These are phyloP conservation scores for Dasypogon diadema DNA, from an alignment of 2,888 invertebrate species.

Conservation along the genomic window DNA sequence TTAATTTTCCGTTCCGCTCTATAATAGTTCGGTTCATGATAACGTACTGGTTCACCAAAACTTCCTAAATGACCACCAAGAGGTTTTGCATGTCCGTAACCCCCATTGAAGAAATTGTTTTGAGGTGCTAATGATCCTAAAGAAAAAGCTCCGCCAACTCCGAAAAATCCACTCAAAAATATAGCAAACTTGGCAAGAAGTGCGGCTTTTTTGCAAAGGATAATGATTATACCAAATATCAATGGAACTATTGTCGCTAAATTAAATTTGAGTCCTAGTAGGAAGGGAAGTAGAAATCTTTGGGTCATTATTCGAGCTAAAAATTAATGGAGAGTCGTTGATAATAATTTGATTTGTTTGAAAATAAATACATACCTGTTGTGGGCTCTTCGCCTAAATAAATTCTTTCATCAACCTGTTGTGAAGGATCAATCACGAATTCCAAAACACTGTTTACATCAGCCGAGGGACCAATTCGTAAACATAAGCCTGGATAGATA, in stretches of 20 bases:
- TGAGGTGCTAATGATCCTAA: constrained; percentile 60
- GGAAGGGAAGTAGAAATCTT: constrained; percentile 80
- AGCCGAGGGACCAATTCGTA: constrained; percentile 80
- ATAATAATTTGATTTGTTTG: background rate
- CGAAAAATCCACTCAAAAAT: constrained; percentile 77
- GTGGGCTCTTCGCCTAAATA: constrained; percentile 64
- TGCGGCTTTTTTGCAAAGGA: constrained; percentile 83
- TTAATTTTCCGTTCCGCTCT: constrained; percentile 63
- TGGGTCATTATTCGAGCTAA: constrained; percentile 79
- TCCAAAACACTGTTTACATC: constrained; percentile 79
- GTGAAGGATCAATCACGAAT: constrained; percentile 76
- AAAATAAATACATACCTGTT: constrained; percentile 64
- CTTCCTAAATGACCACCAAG: constrained; percentile 49
- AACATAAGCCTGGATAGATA: constrained; percentile 80
- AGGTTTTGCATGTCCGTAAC: constrained; percentile 53
- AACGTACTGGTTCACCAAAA: constrained; percentile 3
- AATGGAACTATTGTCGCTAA: constrained; percentile 80
- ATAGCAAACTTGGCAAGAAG: constrained; percentile 81
- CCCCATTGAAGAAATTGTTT: constrained; percentile 11
- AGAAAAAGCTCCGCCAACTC: constrained; percentile 69
- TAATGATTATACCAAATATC: constrained; percentile 76
- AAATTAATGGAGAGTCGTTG: constrained; percentile 62
- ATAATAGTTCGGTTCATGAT: constrained; percentile 62
- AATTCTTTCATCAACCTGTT: constrained; percentile 68
- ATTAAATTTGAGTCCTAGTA: constrained; percentile 85